Evolutionary conservation across 64 coral and sea anemone species (phyloP).

Genomic region (Stichodactyla mertensii): DNA sequence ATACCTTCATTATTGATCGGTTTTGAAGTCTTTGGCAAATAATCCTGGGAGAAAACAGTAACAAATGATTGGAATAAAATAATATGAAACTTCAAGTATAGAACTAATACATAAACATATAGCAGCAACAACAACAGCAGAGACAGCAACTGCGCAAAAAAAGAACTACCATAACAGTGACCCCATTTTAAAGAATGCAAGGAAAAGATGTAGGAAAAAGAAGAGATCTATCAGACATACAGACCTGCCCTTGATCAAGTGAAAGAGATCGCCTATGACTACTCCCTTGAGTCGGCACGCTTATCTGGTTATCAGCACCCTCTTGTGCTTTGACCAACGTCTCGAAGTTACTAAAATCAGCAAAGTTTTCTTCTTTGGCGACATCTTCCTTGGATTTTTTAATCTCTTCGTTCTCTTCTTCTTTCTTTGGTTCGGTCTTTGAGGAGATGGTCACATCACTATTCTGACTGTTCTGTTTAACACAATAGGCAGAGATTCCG

Average conservation of each 20-base stretch:
- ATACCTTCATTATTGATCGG: background rate
- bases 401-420: conserved; percentile 13
- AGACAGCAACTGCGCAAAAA: too few relatives aligned
- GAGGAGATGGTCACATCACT: conserved; percentile 17
- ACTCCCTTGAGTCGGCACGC: background rate
- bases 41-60: conserved; percentile 3
- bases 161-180: background rate
- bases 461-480: conserved; percentile 22
- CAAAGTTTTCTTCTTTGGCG: conserved; percentile 76
- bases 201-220: background rate
- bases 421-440: conserved; percentile 13
- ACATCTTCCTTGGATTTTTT: conserved; percentile 14
- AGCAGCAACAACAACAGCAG: background rate
- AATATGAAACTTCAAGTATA: too few relatives aligned
- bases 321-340: conserved; percentile 66
- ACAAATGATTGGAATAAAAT: too few relatives aligned
- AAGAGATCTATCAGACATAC: background rate
- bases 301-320: conserved; percentile 24
- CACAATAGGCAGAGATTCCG: background rate
- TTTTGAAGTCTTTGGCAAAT: background rate
- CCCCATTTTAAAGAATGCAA: background rate
- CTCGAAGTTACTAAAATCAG: conserved; percentile 97
- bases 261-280: conserved; percentile 73
- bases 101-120: too few relatives aligned
- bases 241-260: conserved; percentile 55